These are phyloP conservation scores for Takifugu rubripes DNA, from an alignment of 2,797 vertebrate species.

Conservation along the genomic window DNA sequence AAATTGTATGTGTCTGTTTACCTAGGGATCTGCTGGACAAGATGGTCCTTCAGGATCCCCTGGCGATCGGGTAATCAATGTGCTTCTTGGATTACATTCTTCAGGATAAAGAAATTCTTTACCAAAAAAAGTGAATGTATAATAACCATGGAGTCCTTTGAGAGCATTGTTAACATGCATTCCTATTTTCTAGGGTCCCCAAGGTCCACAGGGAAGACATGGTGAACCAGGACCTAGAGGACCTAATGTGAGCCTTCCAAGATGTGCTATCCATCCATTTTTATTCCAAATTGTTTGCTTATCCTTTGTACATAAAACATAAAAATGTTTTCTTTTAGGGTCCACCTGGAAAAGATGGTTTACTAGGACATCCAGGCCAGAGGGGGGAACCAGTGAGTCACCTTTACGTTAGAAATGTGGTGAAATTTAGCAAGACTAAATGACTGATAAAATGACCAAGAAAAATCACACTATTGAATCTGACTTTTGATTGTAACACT, in stretches of 20 bases:
- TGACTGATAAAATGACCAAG: not conserved
- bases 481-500: not conserved
- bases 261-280: conserved; percentile 7
- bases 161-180: conserved; percentile 17
- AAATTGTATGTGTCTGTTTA: not conserved
- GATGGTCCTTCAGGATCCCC: conserved; percentile 80
- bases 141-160: no score
- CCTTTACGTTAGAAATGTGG: conserved; percentile 4
- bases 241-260: conserved; percentile 81
- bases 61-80: conserved; percentile 82
- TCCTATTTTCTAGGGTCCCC: conserved; percentile 80
- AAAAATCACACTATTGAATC: not conserved
- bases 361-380: conserved; percentile 89
- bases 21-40: conserved; percentile 84
- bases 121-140: no score
- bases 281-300: conserved; percentile 7
- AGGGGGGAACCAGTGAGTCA: conserved; percentile 88
- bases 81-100: not conserved
- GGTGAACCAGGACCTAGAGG: conserved; percentile 86
- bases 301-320: not conserved
- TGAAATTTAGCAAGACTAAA: not conserved
- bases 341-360: conserved; percentile 86
- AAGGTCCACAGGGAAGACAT: conserved; percentile 81
- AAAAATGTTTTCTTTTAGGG: conserved; percentile 71
- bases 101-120: no score